A percentile compares a stretch with the other conserved stretches of the same genome.
These are phyloP conservation scores for Platysternon megacephalum DNA, from an alignment of 2,113 vertebrate genomes.

Conservation along the genomic window DNA sequence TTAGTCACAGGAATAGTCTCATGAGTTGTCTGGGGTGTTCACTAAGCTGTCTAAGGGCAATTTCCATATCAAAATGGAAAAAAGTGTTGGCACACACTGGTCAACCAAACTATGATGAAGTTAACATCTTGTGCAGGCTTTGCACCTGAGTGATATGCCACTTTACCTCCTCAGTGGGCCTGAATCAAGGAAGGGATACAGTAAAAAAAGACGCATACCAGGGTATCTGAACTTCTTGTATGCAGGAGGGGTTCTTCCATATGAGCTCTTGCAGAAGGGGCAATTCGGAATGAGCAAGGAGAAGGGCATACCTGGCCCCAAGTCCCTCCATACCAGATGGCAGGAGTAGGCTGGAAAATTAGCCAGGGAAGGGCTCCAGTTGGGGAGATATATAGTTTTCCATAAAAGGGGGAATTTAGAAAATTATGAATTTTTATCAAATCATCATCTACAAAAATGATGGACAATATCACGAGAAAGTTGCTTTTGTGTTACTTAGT, in stretches of 20 bases:
- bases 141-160: background rate
- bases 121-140: background rate
- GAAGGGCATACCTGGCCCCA: too few relatives aligned
- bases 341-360: too few relatives aligned
- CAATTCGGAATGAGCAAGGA: background rate
- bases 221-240: background rate
- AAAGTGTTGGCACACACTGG: background rate
- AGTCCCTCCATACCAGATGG: too few relatives aligned
- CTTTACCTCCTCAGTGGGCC: background rate
- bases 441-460: background rate
- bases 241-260: background rate
- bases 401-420: background rate
- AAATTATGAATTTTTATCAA: too few relatives aligned
- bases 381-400: background rate
- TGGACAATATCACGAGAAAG: too few relatives aligned
- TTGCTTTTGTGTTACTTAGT: background rate
- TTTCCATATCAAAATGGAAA: background rate
- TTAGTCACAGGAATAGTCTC: background rate
- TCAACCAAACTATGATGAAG: background rate
- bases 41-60: background rate
- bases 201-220: background rate
- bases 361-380: background rate
- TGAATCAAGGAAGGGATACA: background rate
- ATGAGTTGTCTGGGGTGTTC: background rate
- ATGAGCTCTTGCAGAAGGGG: background rate